Evolutionary conservation across 2,113 vertebrate genomes (phyloP).

Genomic region (Indicator maculatus): DNA sequence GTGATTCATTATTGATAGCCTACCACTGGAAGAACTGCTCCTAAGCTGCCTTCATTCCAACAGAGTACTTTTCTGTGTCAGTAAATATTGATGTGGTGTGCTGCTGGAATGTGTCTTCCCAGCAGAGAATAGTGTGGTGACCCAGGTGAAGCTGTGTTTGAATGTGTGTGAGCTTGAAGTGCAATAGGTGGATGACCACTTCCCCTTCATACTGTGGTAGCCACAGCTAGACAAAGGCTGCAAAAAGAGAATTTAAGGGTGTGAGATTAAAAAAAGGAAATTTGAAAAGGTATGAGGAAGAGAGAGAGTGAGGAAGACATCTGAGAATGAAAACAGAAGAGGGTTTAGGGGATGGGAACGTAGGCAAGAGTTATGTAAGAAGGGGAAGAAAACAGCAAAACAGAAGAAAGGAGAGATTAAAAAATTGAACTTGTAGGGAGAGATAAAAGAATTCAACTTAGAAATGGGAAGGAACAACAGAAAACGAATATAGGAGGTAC

Average conservation of each 20-base stretch:
- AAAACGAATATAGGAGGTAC: not conserved
- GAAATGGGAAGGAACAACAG: rapidly evolving
- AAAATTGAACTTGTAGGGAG: not conserved
- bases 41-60: not conserved
- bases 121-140: rapidly evolving
- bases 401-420: not conserved
- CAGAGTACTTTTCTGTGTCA: not conserved
- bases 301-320: not conserved
- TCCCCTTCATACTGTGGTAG: not conserved
- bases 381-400: not conserved
- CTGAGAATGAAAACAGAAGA: not conserved
- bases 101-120: not conserved
- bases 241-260: not conserved
- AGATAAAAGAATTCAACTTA: not conserved
- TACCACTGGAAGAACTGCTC: not conserved
- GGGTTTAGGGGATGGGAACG: not conserved
- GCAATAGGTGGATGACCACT: not conserved
- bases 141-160: not conserved
- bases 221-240: not conserved
- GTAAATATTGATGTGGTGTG: not conserved
- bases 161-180: not conserved
- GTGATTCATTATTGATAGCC: not conserved
- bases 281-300: not conserved
- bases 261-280: not conserved
- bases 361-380: not conserved